Evolutionary conservation across 2,888 invertebrate genomes (phyloP).

Genomic region (Amphimallon solstitiale): DNA sequence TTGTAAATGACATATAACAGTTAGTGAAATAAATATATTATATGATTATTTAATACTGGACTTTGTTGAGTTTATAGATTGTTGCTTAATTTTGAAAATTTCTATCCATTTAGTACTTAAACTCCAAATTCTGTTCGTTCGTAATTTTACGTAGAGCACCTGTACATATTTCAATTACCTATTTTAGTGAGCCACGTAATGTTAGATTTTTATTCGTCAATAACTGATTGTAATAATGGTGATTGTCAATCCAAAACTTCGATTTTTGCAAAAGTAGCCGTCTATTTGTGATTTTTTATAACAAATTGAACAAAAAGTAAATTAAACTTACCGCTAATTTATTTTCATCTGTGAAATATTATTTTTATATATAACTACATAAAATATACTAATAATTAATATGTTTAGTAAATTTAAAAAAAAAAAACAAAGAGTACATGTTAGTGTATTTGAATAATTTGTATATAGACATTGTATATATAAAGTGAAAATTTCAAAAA

Average conservation of each 20-base stretch:
- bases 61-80: too few relatives aligned
- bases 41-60: too few relatives aligned
- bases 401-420: conserved; percentile 13
- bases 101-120: too few relatives aligned
- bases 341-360: conserved; percentile 16
- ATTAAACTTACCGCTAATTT: background rate
- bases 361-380: conserved; percentile 23
- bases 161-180: background rate
- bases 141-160: background rate
- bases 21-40: too few relatives aligned
- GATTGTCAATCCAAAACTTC: conserved; percentile 19
- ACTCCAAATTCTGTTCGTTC: too few relatives aligned
- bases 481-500: conserved; percentile 15
- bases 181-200: background rate
- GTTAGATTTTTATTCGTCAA: background rate
- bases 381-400: conserved; percentile 10
- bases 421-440: conserved; percentile 19
- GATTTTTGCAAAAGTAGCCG: background rate
- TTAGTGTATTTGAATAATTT: conserved; percentile 14
- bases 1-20: too few relatives aligned
- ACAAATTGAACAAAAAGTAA: too few relatives aligned
- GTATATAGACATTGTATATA: conserved; percentile 29
- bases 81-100: too few relatives aligned
- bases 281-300: too few relatives aligned
- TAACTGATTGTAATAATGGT: background rate